Evolutionary conservation across 2,113 vertebrate genomes (phyloP).

Genomic region (Pollachius pollachius): DNA sequence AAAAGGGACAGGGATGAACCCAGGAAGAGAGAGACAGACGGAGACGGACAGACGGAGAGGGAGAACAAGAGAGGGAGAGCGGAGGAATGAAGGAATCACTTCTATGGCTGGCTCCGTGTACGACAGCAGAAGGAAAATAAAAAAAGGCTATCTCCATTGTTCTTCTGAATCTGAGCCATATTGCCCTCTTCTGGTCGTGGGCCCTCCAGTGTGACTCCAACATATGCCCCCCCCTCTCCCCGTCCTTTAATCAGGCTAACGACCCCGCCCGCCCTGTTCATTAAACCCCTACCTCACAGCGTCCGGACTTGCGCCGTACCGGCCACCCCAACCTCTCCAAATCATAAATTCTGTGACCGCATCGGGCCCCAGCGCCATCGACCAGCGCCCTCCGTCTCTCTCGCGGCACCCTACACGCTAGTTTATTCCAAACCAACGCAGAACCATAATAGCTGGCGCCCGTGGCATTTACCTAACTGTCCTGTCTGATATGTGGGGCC

Average conservation of each 20-base stretch:
- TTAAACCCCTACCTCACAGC: neutral
- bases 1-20: neutral
- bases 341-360: no score
- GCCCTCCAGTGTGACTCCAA: slow-evolving; percentile 36
- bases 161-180: slow-evolving; percentile 37
- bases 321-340: no score
- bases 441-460: slow-evolving; percentile 21
- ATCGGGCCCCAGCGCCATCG: no score
- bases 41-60: neutral
- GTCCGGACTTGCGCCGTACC: no score
- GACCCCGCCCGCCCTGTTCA: neutral
- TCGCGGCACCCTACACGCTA: no score
- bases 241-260: neutral
- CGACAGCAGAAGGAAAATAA: neutral
- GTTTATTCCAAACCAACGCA: slow-evolving; percentile 24
- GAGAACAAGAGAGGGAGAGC: slow-evolving; percentile 11
- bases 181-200: slow-evolving; percentile 43
- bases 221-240: slow-evolving; percentile 52
- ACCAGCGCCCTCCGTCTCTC: no score
- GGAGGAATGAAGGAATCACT: slow-evolving; percentile 5
- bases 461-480: slow-evolving; percentile 56
- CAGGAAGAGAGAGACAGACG: neutral
- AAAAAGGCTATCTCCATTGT: slow-evolving; percentile 60
- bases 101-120: neutral
- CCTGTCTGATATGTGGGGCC: slow-evolving; percentile 56